A percentile compares a stretch with the other conserved stretches of the same genome.
Conservation (phyloP, 2,888 invertebrate species). For the Trissolcus brochymenae region DNA sequence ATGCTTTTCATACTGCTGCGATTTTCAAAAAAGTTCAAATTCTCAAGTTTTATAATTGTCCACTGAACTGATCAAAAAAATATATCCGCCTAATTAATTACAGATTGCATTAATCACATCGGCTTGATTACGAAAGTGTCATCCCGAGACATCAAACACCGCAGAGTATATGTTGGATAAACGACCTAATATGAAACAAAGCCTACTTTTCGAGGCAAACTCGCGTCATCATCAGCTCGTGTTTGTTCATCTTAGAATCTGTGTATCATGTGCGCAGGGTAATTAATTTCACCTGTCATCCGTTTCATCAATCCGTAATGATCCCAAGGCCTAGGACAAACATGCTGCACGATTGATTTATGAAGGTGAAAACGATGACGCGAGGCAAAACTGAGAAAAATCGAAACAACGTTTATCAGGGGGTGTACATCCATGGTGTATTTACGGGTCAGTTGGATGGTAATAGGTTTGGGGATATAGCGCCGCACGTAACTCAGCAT, state of each 20-base stretch:
- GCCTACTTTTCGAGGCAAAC: background rate
- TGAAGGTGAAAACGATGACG: conserved; percentile 45
- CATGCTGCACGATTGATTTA: conserved; percentile 40
- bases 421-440: conserved; percentile 42
- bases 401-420: conserved; percentile 38
- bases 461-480: conserved; percentile 74
- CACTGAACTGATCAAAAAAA: no score
- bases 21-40: no score
- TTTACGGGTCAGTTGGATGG: conserved; percentile 60
- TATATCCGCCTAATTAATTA: no score
- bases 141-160: background rate
- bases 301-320: conserved; percentile 41
- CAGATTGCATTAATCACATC: background rate
- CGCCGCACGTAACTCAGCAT: conserved; percentile 75
- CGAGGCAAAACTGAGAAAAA: conserved; percentile 47
- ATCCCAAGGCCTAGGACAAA: conserved; percentile 37
- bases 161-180: background rate
- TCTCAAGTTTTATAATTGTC: no score
- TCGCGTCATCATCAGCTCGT: conserved; percentile 1
- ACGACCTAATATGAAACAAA: no score
- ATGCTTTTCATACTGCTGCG: no score
- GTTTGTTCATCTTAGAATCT: conserved; percentile 36
- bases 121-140: background rate
- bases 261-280: conserved; percentile 14
- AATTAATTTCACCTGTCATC: conserved; percentile 35